Percentiles rank a stretch among this genome's conserved stretches.
These are phyloP conservation scores for Acromyrmex echinatior DNA, from an alignment of 1,140 invertebrate species.

Conservation along the genomic window DNA sequence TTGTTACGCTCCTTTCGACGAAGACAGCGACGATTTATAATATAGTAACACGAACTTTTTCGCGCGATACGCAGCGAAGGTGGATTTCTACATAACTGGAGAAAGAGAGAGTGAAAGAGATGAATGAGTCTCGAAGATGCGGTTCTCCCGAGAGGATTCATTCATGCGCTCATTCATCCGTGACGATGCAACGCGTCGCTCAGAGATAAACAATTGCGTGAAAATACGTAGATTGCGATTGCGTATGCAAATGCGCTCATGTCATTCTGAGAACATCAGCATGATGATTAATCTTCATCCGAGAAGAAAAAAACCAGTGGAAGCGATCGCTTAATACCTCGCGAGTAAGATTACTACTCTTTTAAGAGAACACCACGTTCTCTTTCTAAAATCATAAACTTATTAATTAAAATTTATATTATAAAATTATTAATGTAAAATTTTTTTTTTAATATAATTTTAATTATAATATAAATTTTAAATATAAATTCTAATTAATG, in stretches of 20 bases:
- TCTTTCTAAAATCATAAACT: too few relatives aligned
- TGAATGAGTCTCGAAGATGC: slow-evolving; percentile 66
- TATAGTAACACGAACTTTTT: slow-evolving; percentile 29
- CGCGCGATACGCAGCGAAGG: slow-evolving; percentile 38
- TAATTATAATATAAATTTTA: too few relatives aligned
- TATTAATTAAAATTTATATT: too few relatives aligned
- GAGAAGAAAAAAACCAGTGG: not conserved
- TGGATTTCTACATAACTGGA: not conserved
- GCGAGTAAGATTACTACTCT: not conserved
- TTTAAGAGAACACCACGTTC: too few relatives aligned
- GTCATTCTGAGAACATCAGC: not conserved
- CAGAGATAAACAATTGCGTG: slow-evolving; percentile 30
- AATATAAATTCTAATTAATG: too few relatives aligned
- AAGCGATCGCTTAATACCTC: not conserved
- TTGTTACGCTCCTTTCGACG: slow-evolving; percentile 12
- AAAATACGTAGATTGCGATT: not conserved
- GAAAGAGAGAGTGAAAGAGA: slow-evolving; percentile 50
- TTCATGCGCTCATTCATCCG: slow-evolving; percentile 25
- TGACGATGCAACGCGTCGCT: not conserved
- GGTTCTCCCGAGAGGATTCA: slow-evolving; percentile 7
- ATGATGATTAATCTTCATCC: slow-evolving; percentile 29
- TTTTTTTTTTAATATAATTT: too few relatives aligned
- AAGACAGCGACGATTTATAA: slow-evolving; percentile 36
- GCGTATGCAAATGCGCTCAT: slow-evolving; percentile 12
- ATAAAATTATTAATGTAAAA: too few relatives aligned